Evolutionary conservation across 2,888 invertebrate species (phyloP).

Genomic region (Pristionchus maxplancki): DNA sequence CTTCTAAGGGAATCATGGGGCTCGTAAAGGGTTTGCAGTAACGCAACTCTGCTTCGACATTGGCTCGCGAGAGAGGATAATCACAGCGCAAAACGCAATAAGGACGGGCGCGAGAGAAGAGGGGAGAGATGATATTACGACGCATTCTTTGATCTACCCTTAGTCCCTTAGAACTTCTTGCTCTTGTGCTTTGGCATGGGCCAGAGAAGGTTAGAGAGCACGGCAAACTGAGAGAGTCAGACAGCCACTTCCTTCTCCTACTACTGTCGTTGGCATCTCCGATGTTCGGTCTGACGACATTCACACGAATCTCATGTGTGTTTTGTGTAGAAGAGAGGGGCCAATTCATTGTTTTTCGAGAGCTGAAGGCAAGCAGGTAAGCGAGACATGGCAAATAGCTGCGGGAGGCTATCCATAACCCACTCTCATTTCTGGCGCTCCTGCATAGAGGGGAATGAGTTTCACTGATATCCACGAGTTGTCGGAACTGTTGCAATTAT

Average conservation of each 20-base stretch:
- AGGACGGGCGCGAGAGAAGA: background rate
- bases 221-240: background rate
- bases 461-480: too few relatives aligned
- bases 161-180: background rate
- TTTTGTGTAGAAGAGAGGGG: background rate
- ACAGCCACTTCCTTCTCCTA: background rate
- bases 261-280: background rate
- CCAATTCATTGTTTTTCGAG: constrained; percentile 6
- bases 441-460: too few relatives aligned
- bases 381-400: background rate
- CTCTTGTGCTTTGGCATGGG: background rate
- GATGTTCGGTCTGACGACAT: background rate
- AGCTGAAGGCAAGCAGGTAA: background rate
- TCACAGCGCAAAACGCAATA: background rate
- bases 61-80: background rate
- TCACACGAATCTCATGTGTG: constrained; percentile 9
- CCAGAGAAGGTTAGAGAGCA: background rate
- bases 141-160: constrained; percentile 1
- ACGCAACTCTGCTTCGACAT: background rate
- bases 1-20: background rate
- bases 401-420: background rate
- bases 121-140: background rate
- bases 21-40: background rate
- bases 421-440: too few relatives aligned
- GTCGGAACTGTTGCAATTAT: too few relatives aligned